Evolutionary conservation across 2,113 vertebrate species (phyloP), one percentile per base, ranked within the genome.

Genomic region (Catharus bicknelli): DNA sequence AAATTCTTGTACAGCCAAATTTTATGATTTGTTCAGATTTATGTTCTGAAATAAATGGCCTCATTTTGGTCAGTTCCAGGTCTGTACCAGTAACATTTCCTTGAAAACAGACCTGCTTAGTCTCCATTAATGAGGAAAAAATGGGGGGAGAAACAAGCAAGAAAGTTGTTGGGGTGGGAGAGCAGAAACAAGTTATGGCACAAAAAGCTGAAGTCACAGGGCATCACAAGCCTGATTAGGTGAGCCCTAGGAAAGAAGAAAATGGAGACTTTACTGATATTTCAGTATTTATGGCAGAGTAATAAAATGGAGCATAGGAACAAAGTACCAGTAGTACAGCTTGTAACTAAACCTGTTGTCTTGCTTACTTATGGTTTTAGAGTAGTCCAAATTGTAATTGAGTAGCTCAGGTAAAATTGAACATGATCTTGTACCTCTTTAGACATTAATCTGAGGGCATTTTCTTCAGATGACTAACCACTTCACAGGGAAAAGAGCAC

Each of bases 141-240:
- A 40, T 0, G 2, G 0, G 5, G 11, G 13, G 23, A 86, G 16
- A 61, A 88, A 61, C 19, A 61, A 57, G 14, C 1, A 51, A 57
- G 5, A 8, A 45, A 29, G 11, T 19, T 51, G 1, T n/a, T 69
- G 22, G 3, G 4, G 6, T 19, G 13, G 9, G 5, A 26, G 15
- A 36, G 32, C 38, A 64, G 67, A 51, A 84, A 74, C 13, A 45
- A 34, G 38, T n/a, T 4, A 4, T 20, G 17, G 13, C 27, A 58
- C 19, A 45, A 48, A 59, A 45, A 30, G 9, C 38, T 66, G 22
- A 22, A 74, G 22, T 40, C 22, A 27, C 3, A 29, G 47, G 20
- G 26, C 18, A 38, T 50, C 21, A 27, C 36, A 30, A 55, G 16
- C 12, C 15, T n/a, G 12, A 9, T 5, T 87, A 48, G 9, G 3